Conservation (phyloP, 2,888 invertebrate genomes). For the Agonopterix heracliana region DNA sequence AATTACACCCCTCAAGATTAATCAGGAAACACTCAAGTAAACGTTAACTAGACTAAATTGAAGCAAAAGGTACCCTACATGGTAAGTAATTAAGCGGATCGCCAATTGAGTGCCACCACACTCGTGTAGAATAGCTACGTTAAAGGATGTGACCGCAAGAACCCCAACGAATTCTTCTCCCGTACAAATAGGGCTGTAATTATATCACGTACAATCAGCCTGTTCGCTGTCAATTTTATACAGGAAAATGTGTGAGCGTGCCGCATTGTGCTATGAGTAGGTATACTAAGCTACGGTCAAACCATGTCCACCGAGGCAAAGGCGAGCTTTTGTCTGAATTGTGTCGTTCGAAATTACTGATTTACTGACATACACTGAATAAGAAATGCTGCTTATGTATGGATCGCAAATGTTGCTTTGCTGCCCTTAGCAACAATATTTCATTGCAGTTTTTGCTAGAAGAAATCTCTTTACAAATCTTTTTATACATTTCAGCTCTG, state of each 20-base stretch:
- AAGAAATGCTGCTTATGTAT: too few relatives aligned
- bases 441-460: too few relatives aligned
- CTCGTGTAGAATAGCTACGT: neutral
- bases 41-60: slow-evolving; percentile 48
- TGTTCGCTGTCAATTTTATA: neutral
- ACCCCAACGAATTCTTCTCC: slow-evolving; percentile 25
- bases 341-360: too few relatives aligned
- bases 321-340: too few relatives aligned
- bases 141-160: slow-evolving; percentile 26
- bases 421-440: too few relatives aligned
- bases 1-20: slow-evolving; percentile 53
- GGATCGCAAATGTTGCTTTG: too few relatives aligned
- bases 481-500: too few relatives aligned
- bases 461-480: too few relatives aligned
- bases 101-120: slow-evolving; percentile 26
- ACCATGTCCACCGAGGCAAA: too few relatives aligned
- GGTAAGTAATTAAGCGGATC: slow-evolving; percentile 47
- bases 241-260: neutral
- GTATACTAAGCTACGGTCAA: too few relatives aligned
- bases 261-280: neutral
- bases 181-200: slow-evolving; percentile 29
- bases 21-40: slow-evolving; percentile 47
- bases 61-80: slow-evolving; percentile 40
- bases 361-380: too few relatives aligned
- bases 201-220: neutral